Percentiles rank a stretch among this genome's conserved stretches.
Conservation (phyloP, 1,140 invertebrate species). For the Eulimnadia texana region DNA sequence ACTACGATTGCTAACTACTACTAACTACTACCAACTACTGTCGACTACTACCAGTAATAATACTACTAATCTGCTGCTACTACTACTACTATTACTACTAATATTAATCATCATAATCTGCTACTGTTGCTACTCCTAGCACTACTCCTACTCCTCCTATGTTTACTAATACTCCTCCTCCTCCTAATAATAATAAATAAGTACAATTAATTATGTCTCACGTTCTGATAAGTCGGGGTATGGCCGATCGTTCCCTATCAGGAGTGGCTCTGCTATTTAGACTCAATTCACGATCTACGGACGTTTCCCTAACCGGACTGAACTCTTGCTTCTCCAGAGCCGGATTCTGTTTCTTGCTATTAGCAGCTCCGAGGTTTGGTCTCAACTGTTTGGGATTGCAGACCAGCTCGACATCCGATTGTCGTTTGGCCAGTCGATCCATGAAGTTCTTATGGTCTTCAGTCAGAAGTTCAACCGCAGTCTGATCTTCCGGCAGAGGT, state of each 20-base stretch:
- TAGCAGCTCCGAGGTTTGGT: slow-evolving; percentile 23
- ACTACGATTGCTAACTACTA: too few relatives aligned
- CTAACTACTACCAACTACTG: too few relatives aligned
- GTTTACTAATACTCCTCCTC: too few relatives aligned
- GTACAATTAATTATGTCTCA: slow-evolving; percentile 20
- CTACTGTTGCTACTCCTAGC: too few relatives aligned
- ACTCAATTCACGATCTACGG: slow-evolving; percentile 28
- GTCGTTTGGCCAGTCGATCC: slow-evolving; percentile 73
- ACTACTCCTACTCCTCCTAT: too few relatives aligned
- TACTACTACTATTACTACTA: too few relatives aligned
- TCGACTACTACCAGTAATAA: too few relatives aligned
- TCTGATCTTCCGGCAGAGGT: slow-evolving; percentile 77
- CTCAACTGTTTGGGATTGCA: slow-evolving; percentile 43
- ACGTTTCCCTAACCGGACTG: slow-evolving; percentile 25
- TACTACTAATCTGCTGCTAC: too few relatives aligned
- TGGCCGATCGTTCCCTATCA: slow-evolving; percentile 21
- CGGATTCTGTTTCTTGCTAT: slow-evolving; percentile 25
- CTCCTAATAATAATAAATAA: too few relatives aligned
- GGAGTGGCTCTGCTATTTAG: slow-evolving; percentile 21
- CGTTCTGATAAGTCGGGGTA: slow-evolving; percentile 20
- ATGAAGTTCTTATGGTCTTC: slow-evolving; percentile 83
- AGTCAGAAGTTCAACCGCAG: slow-evolving; percentile 70
- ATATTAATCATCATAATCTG: too few relatives aligned
- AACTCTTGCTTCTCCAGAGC: slow-evolving; percentile 18
- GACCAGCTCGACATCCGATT: slow-evolving; percentile 74